These are phyloP conservation scores for Augochlora pura DNA, from an alignment of 1,140 invertebrate genomes.

Conservation along the genomic window DNA sequence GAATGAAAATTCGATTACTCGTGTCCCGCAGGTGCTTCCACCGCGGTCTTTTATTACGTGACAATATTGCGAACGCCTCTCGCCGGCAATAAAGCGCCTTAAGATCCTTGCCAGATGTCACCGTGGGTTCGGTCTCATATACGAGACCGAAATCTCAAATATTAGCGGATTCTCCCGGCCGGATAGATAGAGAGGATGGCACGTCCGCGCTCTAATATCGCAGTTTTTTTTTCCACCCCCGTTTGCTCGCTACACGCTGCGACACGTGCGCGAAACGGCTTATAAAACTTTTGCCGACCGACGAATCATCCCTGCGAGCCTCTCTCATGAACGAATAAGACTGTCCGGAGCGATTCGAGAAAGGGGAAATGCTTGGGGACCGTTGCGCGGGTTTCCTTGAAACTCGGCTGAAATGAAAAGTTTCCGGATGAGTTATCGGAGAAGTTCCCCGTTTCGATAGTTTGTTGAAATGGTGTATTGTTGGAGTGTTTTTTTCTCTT, in stretches of 20 bases:
- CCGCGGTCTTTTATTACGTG: conserved; percentile 62
- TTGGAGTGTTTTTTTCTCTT: too few relatives aligned
- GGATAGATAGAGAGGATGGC: conserved; percentile 51
- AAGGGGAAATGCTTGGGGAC: too few relatives aligned
- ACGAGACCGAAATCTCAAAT: conserved; percentile 70
- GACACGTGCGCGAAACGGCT: conserved; percentile 67
- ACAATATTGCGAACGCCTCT: conserved; percentile 63
- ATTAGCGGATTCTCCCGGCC: conserved; percentile 53
- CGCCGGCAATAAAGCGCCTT: conserved; percentile 63
- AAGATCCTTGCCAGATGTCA: conserved; percentile 69
- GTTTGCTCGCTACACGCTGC: conserved; percentile 24
- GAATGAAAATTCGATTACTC: conserved; percentile 42
- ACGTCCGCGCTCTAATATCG: conserved; percentile 55
- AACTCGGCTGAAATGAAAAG: background rate
- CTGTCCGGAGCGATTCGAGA: background rate
- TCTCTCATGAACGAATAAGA: background rate
- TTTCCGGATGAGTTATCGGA: background rate
- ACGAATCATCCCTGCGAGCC: background rate
- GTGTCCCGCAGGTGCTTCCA: conserved; percentile 39
- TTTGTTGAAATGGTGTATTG: too few relatives aligned
- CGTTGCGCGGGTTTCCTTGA: too few relatives aligned
- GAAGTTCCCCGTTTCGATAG: background rate
- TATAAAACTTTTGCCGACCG: conserved; percentile 53
- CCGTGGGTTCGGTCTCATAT: conserved; percentile 53
- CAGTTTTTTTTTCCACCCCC: conserved; percentile 35